Evolutionary conservation across 1,140 invertebrate species (phyloP).

Genomic region (Streblospio benedicti): DNA sequence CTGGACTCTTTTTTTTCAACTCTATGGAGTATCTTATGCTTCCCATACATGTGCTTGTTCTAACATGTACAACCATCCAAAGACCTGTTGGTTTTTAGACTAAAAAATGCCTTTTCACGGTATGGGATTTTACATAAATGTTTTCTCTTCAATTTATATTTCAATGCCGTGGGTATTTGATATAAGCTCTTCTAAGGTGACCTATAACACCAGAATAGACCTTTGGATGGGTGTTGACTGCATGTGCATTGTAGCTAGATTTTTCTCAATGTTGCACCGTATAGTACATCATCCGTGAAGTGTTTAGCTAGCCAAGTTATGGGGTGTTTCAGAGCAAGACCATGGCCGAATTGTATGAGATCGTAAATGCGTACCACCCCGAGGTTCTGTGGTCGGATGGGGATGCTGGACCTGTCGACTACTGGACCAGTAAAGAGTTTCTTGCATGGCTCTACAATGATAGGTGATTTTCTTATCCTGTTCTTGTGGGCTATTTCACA

Average conservation of each 20-base stretch:
- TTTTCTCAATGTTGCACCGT: not conserved
- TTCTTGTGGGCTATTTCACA: too few relatives aligned
- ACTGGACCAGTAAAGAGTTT: constrained; percentile 58
- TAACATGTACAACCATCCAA: too few relatives aligned
- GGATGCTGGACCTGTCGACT: constrained; percentile 50
- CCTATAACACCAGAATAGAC: not conserved
- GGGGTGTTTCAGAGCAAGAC: constrained; percentile 37
- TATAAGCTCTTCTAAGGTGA: constrained; percentile 22
- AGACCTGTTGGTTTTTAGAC: too few relatives aligned
- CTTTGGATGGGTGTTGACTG: constrained; percentile 7
- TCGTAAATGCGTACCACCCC: constrained; percentile 68
- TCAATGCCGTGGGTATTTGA: not conserved
- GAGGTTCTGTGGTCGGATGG: constrained; percentile 91
- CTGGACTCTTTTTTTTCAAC: too few relatives aligned
- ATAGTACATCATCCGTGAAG: not conserved
- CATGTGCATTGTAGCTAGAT: not conserved
- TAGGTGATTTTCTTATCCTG: too few relatives aligned
- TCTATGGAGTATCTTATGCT: too few relatives aligned
- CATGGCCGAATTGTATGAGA: constrained; percentile 51
- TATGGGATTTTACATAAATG: too few relatives aligned
- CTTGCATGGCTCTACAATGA: constrained; percentile 92
- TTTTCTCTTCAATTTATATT: too few relatives aligned
- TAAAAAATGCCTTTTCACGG: too few relatives aligned
- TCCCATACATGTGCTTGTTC: too few relatives aligned
- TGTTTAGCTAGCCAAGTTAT: not conserved